Base-by-base conservation (phyloP, 2,113 vertebrate genomes). In the Phoenicopterus ruber region DNA sequence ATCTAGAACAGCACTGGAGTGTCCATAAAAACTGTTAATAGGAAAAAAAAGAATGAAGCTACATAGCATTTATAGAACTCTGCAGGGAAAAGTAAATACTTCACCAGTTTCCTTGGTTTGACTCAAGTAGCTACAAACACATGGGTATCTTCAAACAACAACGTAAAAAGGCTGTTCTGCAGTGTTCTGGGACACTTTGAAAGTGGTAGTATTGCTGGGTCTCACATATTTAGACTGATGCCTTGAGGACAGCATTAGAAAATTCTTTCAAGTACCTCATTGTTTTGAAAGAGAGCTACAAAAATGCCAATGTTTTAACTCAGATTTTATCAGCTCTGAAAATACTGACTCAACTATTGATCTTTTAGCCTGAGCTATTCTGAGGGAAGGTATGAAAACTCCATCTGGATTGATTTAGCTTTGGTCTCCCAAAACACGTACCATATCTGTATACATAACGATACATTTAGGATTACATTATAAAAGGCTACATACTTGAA, bases 301-400 rank as follows among this genome's bases (percentile, higher is more conserved):
- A 86, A 94, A 95, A 82, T 63, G 69, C 61, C 81, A 72, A 2
- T 72, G 63, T 88, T 94, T 95, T 91, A 96, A 88, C 69, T 89
- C 59, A 90, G 94, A 92, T 92, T 78, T 92, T 94, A 97, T 95
- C 94, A 90, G 72, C 74, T 93, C 91, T 91, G 91, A 93, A 93
- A 91, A 94, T 73, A 95, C 73, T 74, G 63, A 72, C 65, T 93
- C 42, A 72, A 88, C 78, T 76, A 92, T 71, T 91, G 95, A 95
- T 96, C 95, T 93, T 93, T 89, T 69, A 96, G 88, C 55, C 72
- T 57, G 32, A 94, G 69, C 50, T 86, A 20, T 65, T 96, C 79
- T 90, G 71, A 95, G 6, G 28, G 50, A 89, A 86, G 38, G 88
- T 86, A 94, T 59, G 59, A 90, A 92, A 93, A 92, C 9, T 16